Evolutionary conservation across 2,888 invertebrate genomes (phyloP), one percentile per base, ranked within the genome.

Genomic region (Oscheius onirici): DNA sequence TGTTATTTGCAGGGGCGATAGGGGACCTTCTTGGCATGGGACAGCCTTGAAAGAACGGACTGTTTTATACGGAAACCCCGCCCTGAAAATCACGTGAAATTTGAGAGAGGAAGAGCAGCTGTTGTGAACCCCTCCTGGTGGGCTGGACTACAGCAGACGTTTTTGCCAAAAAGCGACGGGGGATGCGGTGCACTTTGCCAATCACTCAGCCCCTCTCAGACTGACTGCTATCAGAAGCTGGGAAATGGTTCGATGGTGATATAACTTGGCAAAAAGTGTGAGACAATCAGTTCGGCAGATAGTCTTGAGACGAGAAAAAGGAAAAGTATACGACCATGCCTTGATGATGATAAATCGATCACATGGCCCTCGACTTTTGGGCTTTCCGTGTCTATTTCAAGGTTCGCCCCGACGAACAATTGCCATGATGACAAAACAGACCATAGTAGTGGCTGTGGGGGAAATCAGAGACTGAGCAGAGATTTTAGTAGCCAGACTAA

Each of bases 81-180:
- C 26, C 49, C 63, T 63, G 63, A 46, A 28, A 63, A 49, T 63
- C 63, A 63, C 63, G 63, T 63, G 63, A 63, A 49, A 20, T 60
- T 49, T 63, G 26, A 1, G 26, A 22, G 17, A 11, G 26, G 22
- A n/a, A n/a, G 63, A 61, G 41, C 58, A 58, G 15, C 58, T 58
- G 41, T 22, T 58, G n/a, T n/a, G 58, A 58, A 40, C 58, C n/a
- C 46, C 51, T 20, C 20, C 24, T 24, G 20, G 20, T 51, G 22
- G 51, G 20, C 20, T 51, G n/a, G 46, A 51, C 51, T 22, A 51
- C 11, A 51, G 24, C 22, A 51, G 24, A 51, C 24, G 51, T 24
- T 51, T 51, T 51, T 51, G 22, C 51, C 24, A 22, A 20, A 46
- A 43, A 11, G 13, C 15, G 43, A 13, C 8, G 43, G 43, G 13